Percentiles rank a stretch among this genome's conserved stretches.
These are phyloP conservation scores for Peucedramus taeniatus DNA, from an alignment of 2,113 vertebrate species.

Conservation along the genomic window DNA sequence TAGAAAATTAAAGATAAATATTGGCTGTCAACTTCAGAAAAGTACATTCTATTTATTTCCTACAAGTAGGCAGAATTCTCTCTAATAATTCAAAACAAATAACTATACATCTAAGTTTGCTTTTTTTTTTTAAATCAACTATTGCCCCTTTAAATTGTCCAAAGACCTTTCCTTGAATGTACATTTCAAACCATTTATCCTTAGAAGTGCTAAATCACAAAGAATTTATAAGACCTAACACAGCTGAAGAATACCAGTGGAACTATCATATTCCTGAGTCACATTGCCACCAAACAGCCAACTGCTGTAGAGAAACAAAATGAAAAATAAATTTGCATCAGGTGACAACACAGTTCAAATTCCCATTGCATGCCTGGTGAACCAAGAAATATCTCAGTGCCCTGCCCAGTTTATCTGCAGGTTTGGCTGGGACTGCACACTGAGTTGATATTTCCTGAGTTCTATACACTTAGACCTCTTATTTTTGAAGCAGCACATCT, in stretches of 20 bases:
- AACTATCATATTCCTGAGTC: neutral
- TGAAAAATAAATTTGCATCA: neutral
- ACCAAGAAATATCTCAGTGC: neutral
- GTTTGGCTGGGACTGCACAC: neutral
- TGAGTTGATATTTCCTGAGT: neutral
- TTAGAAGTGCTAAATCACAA: neutral
- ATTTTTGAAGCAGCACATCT: neutral
- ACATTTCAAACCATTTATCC: neutral
- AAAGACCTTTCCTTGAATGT: neutral
- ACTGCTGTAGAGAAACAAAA: neutral
- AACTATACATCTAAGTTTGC: neutral
- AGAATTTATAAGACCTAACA: neutral
- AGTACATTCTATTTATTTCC: neutral
- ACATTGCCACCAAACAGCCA: neutral
- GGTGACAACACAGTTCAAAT: neutral
- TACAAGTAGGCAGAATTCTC: neutral
- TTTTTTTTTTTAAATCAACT: neutral
- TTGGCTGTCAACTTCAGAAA: neutral
- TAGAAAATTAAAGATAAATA: neutral
- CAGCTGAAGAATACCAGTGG: neutral
- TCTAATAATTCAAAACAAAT: neutral
- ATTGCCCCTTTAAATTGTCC: neutral
- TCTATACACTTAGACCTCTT: neutral
- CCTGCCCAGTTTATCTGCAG: neutral
- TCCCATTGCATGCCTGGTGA: neutral